Evolutionary conservation across 2,797 vertebrate genomes (phyloP).

Genomic region (Pseudopleuronectes americanus): DNA sequence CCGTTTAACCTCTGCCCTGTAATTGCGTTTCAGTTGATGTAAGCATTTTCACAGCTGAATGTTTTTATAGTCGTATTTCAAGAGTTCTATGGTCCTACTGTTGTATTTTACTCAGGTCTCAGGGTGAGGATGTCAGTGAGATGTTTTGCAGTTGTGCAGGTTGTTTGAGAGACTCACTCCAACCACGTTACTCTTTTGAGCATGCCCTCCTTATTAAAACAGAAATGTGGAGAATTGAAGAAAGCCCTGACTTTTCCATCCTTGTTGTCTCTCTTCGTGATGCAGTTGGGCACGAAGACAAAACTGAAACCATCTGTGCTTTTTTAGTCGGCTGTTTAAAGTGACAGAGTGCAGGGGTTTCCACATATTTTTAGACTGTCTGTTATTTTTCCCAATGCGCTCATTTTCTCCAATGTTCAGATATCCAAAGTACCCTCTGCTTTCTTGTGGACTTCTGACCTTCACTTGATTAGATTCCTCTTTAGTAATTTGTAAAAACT

Average conservation of each 20-base stretch:
- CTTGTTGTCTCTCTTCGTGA: constrained; percentile 1
- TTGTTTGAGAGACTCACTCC: background rate
- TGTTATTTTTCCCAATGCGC: background rate
- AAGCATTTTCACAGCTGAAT: background rate
- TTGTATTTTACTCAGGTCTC: background rate
- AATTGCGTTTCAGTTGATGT: background rate
- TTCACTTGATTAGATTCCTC: background rate
- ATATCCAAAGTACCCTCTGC: background rate
- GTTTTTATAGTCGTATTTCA: background rate
- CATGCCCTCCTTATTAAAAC: constrained; percentile 5
- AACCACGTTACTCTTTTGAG: background rate
- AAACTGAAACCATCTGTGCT: constrained; percentile 9
- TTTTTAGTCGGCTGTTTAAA: constrained; percentile 7
- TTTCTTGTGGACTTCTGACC: background rate
- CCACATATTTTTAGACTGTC: background rate
- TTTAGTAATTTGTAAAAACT: background rate
- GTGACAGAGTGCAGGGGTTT: constrained; percentile 9
- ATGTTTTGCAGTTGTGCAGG: background rate
- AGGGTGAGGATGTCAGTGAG: background rate
- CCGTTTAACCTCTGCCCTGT: constrained; percentile 3
- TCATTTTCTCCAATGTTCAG: background rate
- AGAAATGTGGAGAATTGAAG: background rate
- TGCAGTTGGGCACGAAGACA: constrained; percentile 10
- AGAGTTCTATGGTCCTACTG: background rate
- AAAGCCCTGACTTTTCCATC: background rate